Evolutionary conservation across 2,797 vertebrate species (phyloP), one percentile per base, ranked within the genome.

Genomic region (Xenops minutus): DNA sequence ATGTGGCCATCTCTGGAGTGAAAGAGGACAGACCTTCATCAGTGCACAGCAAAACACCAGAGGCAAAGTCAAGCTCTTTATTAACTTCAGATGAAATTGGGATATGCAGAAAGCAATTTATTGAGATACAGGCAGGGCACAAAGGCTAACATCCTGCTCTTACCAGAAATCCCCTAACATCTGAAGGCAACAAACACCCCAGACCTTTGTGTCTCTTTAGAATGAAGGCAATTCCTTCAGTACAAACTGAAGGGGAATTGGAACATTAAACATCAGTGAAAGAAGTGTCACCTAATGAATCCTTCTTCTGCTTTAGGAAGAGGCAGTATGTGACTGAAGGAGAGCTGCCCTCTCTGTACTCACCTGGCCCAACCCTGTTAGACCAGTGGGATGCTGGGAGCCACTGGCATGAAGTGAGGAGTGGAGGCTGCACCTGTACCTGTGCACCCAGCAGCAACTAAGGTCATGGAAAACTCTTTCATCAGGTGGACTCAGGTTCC

Each of bases 101-200:
- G 78, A 87, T 91, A 92, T 69, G 72, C 64, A 92, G 84, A 96
- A 94, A 88, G 92, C 85, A 94, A 94, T 92, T 78, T 76, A 18
- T 2, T 72, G 67, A 94, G 80, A 77, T 59, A 72, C 17, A 82
- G 67, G 67, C 91, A 95, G 54, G 71, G 82, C 84, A 95, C 55
- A 89, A 92, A 82, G 74, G 85, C 71, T 82, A 94, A 92, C 52
- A 80, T 44, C 52, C 68, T 92, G 81, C 39, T 88, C 87, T 74
- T 58, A 30, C 34, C 64, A 41, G 5, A 92, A 71, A 41, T 79
- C 71, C 71, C 83, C 76, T 51, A 83, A 71, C n/a, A n/a, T 63
- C 7, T 89, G 77, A 79, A 56, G 63, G 71, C 48, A 86, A 80
- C 30, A 74, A 91, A 87, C 26, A 43, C n/a, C 85, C 64, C 30